phyloP scores from a whole-genome alignment of 2,888 invertebrate genomes.

The Yponomeuta cagnagella region DNA sequence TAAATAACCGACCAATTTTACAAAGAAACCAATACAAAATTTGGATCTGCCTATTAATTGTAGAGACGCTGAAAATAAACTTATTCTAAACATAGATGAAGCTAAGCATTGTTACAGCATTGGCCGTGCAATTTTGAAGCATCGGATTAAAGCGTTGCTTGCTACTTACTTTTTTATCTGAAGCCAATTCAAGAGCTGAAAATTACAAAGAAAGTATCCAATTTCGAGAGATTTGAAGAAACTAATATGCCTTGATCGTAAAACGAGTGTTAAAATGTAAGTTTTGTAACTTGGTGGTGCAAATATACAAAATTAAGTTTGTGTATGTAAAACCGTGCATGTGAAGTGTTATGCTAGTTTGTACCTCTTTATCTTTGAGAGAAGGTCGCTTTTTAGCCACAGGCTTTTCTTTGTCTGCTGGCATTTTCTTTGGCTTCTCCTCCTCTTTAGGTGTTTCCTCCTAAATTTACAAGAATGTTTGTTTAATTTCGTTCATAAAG shows the following conservation, averaged over 20 bases:
- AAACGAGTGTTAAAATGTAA: constrained; percentile 1
- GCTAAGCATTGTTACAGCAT: constrained; percentile 37
- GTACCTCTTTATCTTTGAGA: constrained; percentile 66
- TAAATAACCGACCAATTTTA: not conserved
- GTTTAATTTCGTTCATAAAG: constrained; percentile 12
- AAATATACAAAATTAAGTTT: constrained; percentile 1
- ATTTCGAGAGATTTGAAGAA: constrained; percentile 14
- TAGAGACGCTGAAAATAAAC: constrained; percentile 21
- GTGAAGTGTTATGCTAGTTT: constrained; percentile 16
- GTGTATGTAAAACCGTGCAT: constrained; percentile 16
- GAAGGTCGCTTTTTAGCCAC: constrained; percentile 62
- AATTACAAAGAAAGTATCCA: constrained; percentile 17
- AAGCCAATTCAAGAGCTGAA: constrained; percentile 19
- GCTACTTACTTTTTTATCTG: constrained; percentile 22
- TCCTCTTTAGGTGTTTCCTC: constrained; percentile 65
- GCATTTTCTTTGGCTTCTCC: constrained; percentile 62
- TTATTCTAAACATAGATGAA: constrained; percentile 30
- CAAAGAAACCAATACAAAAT: not conserved
- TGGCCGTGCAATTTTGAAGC: constrained; percentile 35
- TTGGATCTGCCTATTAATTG: not conserved
- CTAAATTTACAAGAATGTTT: constrained; percentile 34
- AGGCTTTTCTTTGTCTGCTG: constrained; percentile 55
- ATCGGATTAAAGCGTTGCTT: constrained; percentile 26
- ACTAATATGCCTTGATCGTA: constrained; percentile 17
- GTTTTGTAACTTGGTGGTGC: constrained; percentile 5